Base-by-base conservation (phyloP, 2,888 invertebrate species). In the Dioctria rufipes region DNA sequence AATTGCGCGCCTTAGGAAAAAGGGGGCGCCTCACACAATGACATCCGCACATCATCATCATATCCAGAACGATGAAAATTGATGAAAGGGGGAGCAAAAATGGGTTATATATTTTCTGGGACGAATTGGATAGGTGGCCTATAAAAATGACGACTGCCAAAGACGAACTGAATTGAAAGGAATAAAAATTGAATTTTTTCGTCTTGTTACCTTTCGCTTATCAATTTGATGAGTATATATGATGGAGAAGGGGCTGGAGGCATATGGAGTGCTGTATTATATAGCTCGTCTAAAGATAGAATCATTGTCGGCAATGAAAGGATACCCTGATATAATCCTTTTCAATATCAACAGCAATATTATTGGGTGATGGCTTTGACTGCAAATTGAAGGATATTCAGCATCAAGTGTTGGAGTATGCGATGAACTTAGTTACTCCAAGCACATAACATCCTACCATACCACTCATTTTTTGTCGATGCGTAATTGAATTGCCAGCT, bases 61-160 rank as follows among this genome's bases (percentile, higher is more conserved):
- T 77, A 77, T 77, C 77, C 61, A 61, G 46, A 63, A 63, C 77
- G 63, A 77, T 77, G 77, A 77, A 77, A 77, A 77, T 77, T 77
- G 61, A 77, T 77, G 63, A 63, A 63, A 77, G 46, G 77, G 77
- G 63, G 63, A 63, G 49, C 63, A 5, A 63, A 77, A 77, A 49
- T 61, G 77, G 77, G 46, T 63, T 77, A 77, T 63, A 60, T 63
- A 77, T 49, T 63, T 46, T 63, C 63, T 46, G 77, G 6, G 77
- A 42, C 61, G 63, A 63, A 77, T 77, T 61, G 77, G 46, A 77
- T 63, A 77, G 77, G 77, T 77, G 51, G 77, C 77, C 77, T 63
- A 77, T 77, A 77, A 77, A 75, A 77, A 77, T 77, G 77, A 77
- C 77, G 77, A 77, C 77, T 77, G 63, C 77, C 63, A 66, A 67